phyloP scores from a whole-genome alignment of 2,888 invertebrate genomes.

The Clistopyga incitator region DNA sequence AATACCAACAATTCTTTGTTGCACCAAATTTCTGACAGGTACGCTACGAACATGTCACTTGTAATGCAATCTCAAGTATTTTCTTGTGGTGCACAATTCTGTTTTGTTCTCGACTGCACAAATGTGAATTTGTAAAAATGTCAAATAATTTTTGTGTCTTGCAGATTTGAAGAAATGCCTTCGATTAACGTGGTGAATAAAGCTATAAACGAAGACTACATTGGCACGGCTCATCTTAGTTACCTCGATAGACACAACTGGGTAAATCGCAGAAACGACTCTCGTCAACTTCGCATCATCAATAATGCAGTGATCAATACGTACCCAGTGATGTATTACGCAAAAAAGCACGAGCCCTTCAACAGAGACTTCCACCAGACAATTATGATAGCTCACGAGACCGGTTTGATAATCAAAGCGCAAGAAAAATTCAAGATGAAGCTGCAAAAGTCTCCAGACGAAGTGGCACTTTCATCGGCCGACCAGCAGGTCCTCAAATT shows the following conservation, averaged over 20 bases:
- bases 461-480: background rate
- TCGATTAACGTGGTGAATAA: constrained; percentile 28
- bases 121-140: too few relatives aligned
- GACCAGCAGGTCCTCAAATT: background rate
- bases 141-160: background rate
- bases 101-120: too few relatives aligned
- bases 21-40: constrained; percentile 60
- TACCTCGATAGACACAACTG: constrained; percentile 63
- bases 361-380: constrained; percentile 47
- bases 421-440: background rate
- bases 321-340: constrained; percentile 61
- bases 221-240: constrained; percentile 50
- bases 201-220: constrained; percentile 33
- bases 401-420: constrained; percentile 58
- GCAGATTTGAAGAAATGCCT: constrained; percentile 26
- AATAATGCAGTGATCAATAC: constrained; percentile 13
- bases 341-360: constrained; percentile 60
- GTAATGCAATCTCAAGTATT: too few relatives aligned
- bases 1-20: constrained; percentile 43
- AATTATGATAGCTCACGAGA: constrained; percentile 51
- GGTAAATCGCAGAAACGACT: constrained; percentile 56
- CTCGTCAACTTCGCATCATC: constrained; percentile 53
- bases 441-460: background rate
- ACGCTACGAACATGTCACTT: background rate
- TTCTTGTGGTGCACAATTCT: too few relatives aligned